Conservation (phyloP, 1,140 invertebrate species). For the Drosophila kepulauana region DNA sequence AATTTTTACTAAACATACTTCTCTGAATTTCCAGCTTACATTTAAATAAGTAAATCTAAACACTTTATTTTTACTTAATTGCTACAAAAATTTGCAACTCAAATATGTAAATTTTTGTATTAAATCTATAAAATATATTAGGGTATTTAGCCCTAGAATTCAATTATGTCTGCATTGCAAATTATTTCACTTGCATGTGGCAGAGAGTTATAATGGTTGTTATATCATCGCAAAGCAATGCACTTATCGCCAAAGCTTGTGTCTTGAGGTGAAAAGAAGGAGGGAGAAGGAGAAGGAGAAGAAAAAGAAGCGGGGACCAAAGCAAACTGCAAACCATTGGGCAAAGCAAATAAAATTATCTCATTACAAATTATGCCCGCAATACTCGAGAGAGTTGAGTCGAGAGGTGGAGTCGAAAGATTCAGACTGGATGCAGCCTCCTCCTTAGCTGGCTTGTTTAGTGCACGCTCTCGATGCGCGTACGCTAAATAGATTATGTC, state of each 20-base stretch:
- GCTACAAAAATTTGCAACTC: too few species aligned
- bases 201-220: conserved; percentile 21
- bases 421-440: background rate
- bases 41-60: too few species aligned
- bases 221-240: conserved; percentile 33
- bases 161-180: conserved; percentile 31
- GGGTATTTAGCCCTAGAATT: conserved; percentile 36
- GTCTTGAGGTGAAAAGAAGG: background rate
- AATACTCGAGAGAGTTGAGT: conserved; percentile 33
- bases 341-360: conserved; percentile 83
- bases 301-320: background rate
- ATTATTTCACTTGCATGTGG: conserved; percentile 24
- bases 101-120: too few species aligned
- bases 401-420: background rate
- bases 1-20: too few species aligned
- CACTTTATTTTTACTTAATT: too few species aligned
- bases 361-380: conserved; percentile 81
- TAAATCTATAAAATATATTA: background rate
- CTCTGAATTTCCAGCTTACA: too few species aligned
- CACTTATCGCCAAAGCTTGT: conserved; percentile 15
- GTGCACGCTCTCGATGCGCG: conserved; percentile 41
- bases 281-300: too few species aligned
- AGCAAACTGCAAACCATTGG: conserved; percentile 49
- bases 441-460: conserved; percentile 12
- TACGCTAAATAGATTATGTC: conserved; percentile 83